A percentile compares a stretch with the other conserved stretches of the same genome.
Evolutionary conservation across 2,113 vertebrate genomes (phyloP).

Genomic region (Bos javanicus): DNA sequence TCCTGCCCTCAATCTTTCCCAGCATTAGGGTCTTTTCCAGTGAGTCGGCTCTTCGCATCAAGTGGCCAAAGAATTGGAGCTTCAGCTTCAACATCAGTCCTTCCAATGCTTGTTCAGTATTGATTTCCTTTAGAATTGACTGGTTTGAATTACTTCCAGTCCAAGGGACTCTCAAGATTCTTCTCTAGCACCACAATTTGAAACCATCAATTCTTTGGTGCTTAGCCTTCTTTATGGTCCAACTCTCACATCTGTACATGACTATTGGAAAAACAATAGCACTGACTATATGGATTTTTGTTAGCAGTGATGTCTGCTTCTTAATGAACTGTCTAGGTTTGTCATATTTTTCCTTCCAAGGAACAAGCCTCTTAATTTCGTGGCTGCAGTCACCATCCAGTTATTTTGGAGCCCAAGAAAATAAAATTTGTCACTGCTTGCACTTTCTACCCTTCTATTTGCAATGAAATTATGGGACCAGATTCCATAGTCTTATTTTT

Average conservation of each 20-base stretch:
- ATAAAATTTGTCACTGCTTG: background rate
- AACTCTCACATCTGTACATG: background rate
- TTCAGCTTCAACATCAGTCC: background rate
- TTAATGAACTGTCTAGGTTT: background rate
- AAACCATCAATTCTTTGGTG: background rate
- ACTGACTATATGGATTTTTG: background rate
- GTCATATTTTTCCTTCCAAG: background rate
- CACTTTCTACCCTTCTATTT: background rate
- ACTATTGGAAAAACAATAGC: background rate
- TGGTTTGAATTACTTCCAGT: background rate
- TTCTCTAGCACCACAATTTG: background rate
- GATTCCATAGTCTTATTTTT: background rate
- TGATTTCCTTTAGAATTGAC: background rate
- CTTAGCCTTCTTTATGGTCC: background rate
- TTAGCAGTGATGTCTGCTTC: background rate
- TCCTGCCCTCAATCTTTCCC: too few relatives aligned
- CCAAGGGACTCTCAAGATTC: background rate
- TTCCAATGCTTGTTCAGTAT: background rate
- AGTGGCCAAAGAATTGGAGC: background rate
- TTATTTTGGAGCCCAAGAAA: background rate
- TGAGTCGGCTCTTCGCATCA: too few relatives aligned
- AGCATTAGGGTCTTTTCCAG: too few relatives aligned
- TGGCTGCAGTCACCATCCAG: background rate
- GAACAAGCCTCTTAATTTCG: background rate
- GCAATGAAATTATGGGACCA: background rate